phyloP scores from a whole-genome alignment of 1,140 invertebrate species.

The Pseudomyrmex dendroicus region DNA sequence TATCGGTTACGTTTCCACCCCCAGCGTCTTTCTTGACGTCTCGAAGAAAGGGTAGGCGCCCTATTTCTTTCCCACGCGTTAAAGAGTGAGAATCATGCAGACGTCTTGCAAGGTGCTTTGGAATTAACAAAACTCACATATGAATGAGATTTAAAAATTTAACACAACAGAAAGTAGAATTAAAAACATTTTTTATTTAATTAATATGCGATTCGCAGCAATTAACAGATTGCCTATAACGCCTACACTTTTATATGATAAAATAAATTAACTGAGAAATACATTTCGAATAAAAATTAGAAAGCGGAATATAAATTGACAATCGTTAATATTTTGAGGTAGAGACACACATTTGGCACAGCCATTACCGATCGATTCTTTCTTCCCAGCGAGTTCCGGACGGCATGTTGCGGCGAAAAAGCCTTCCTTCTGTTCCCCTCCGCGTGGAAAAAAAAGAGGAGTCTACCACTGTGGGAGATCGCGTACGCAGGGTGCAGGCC shows the following conservation, averaged over 20 bases:
- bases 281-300: slow-evolving; percentile 2
- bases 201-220: not conserved
- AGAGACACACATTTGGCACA: slow-evolving; percentile 35
- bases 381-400: slow-evolving; percentile 12
- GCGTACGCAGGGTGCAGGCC: slow-evolving; percentile 70
- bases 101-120: not conserved
- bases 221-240: not conserved
- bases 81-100: not conserved
- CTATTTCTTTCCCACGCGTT: slow-evolving; percentile 68
- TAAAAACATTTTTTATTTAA: not conserved
- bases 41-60: slow-evolving; percentile 70
- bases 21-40: slow-evolving; percentile 60
- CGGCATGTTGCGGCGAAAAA: slow-evolving; percentile 34
- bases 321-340: slow-evolving; percentile 45
- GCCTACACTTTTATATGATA: not conserved
- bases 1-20: slow-evolving; percentile 71
- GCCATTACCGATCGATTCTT: slow-evolving; percentile 52
- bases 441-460: slow-evolving; percentile 60
- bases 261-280: not conserved
- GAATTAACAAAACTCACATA: not conserved
- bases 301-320: slow-evolving; percentile 14
- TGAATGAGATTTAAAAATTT: not conserved
- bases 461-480: slow-evolving; percentile 73
- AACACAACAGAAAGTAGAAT: not conserved
- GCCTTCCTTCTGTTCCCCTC: slow-evolving; percentile 55